Evolutionary conservation across 1,140 invertebrate genomes (phyloP).

Genomic region (Pogonus chalceus): DNA sequence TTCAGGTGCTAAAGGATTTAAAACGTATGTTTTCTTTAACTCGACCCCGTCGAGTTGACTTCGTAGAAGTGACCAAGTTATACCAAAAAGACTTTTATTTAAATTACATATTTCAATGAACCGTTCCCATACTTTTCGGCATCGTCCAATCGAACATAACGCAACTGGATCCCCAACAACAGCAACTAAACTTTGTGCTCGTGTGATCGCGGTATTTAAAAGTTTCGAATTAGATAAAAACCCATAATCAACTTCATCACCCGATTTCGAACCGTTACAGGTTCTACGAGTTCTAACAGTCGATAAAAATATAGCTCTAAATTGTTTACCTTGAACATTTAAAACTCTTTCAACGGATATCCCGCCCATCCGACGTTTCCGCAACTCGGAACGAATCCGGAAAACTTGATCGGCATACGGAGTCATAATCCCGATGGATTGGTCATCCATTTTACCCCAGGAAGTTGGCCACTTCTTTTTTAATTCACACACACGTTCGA

Average conservation of each 20-base stretch:
- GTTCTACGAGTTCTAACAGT: constrained; percentile 71
- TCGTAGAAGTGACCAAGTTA: constrained; percentile 56
- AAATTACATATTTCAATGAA: constrained; percentile 66
- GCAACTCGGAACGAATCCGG: constrained; percentile 65
- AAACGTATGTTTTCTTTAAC: constrained; percentile 58
- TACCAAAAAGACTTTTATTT: constrained; percentile 65
- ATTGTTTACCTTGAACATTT: constrained; percentile 87
- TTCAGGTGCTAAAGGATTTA: constrained; percentile 76
- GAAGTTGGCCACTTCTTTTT: constrained; percentile 59
- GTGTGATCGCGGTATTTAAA: constrained; percentile 77
- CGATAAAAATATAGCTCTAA: constrained; percentile 73
- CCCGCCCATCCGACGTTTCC: constrained; percentile 60
- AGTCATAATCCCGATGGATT: constrained; percentile 73
- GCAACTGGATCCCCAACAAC: constrained; percentile 83
- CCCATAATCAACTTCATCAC: constrained; percentile 66
- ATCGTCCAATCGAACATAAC: constrained; percentile 71
- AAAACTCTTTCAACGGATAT: constrained; percentile 78
- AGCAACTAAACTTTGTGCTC: constrained; percentile 77
- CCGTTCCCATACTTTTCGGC: constrained; percentile 74
- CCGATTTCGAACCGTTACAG: constrained; percentile 42
- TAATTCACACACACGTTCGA: constrained; percentile 58
- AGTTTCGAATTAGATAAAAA: constrained; percentile 79
- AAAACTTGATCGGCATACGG: constrained; percentile 80
- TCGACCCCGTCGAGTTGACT: constrained; percentile 62
- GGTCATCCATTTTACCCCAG: constrained; percentile 65